These are phyloP conservation scores for Noctua comes DNA, from an alignment of 2,888 invertebrate genomes.

Conservation along the genomic window DNA sequence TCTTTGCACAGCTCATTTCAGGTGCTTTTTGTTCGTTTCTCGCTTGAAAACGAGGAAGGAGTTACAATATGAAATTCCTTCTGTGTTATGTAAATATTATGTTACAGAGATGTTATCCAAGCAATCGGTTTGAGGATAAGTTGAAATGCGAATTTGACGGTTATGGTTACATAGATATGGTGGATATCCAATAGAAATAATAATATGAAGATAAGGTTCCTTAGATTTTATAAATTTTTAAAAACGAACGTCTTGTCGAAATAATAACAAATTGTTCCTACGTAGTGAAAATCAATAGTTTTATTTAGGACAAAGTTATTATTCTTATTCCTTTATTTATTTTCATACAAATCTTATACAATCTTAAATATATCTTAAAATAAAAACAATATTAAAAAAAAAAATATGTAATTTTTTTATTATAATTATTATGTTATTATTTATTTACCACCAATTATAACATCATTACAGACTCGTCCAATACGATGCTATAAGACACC, in stretches of 20 bases:
- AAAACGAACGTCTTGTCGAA: not conserved
- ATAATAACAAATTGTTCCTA: not conserved
- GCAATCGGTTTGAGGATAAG: not conserved
- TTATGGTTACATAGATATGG: too few relatives aligned
- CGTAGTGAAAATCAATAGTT: too few relatives aligned
- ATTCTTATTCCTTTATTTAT: too few relatives aligned
- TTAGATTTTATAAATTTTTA: not conserved
- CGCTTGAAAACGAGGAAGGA: constrained; percentile 18
- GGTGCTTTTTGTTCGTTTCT: constrained; percentile 30
- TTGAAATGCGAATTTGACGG: not conserved
- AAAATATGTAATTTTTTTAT: too few relatives aligned
- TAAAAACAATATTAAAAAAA: too few relatives aligned
- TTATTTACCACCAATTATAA: too few relatives aligned
- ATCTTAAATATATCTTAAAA: too few relatives aligned
- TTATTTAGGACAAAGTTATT: too few relatives aligned
- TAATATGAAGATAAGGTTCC: not conserved
- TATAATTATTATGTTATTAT: too few relatives aligned
- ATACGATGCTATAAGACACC: too few relatives aligned
- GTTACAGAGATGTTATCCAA: not conserved
- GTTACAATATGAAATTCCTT: constrained; percentile 28
- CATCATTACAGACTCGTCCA: too few relatives aligned
- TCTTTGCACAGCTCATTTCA: constrained; percentile 44
- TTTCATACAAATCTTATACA: too few relatives aligned
- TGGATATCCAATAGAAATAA: not conserved
- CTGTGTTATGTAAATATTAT: constrained; percentile 28